Evolutionary conservation across 2,888 invertebrate genomes (phyloP).

Genomic region (Athalia cordata): DNA sequence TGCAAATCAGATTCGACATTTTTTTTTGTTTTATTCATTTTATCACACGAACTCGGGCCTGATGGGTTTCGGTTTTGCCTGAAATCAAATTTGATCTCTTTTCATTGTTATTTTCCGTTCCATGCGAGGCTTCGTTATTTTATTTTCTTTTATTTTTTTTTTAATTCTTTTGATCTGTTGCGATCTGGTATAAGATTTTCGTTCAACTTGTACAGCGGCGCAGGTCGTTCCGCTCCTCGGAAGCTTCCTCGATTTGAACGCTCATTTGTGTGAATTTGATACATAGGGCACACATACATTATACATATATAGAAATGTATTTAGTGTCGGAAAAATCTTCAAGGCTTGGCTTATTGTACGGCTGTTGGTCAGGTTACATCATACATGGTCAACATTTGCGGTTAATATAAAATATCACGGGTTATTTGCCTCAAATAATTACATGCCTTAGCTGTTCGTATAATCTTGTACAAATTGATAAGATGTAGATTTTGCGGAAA

Average conservation of each 20-base stretch:
- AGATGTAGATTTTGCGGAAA: constrained; percentile 8
- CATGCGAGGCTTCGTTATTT: too few relatives aligned
- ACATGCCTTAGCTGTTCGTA: background rate
- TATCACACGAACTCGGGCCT: background rate
- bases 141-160: too few relatives aligned
- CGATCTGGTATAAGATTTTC: too few relatives aligned
- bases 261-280: background rate
- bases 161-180: too few relatives aligned
- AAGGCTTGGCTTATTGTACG: constrained; percentile 7
- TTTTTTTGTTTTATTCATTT: background rate
- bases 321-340: background rate
- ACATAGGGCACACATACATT: background rate
- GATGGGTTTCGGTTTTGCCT: too few relatives aligned
- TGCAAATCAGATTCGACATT: constrained; percentile 1
- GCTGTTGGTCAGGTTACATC: constrained; percentile 9
- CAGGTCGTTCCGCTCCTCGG: background rate
- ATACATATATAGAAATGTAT: too few relatives aligned
- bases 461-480: background rate
- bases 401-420: background rate
- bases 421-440: background rate
- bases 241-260: background rate
- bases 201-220: too few relatives aligned
- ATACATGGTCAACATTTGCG: background rate
- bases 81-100: too few relatives aligned
- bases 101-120: too few relatives aligned